phyloP scores from a whole-genome alignment of 2,113 vertebrate species.

The Pelecanus crispus region DNA sequence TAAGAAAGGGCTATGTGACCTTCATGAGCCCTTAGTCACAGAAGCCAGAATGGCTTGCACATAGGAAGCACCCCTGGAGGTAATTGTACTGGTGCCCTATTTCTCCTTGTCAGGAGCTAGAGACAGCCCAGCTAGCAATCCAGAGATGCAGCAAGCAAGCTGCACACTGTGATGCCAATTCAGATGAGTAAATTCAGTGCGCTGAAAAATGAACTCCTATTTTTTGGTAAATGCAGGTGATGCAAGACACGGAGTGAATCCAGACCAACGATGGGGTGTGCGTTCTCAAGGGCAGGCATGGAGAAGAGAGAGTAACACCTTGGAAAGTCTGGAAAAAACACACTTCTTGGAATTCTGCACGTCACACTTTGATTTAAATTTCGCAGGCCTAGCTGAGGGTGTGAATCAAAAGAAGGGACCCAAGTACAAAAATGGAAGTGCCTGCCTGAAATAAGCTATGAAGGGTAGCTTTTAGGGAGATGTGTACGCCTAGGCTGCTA shows the following conservation, averaged over 20 bases:
- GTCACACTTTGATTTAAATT: neutral
- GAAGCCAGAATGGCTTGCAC: neutral
- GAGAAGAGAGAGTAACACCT: neutral
- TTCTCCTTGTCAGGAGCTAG: constrained; percentile 21
- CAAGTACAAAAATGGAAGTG: neutral
- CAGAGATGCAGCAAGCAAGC: neutral
- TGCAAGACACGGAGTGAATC: neutral
- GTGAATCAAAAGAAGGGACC: neutral
- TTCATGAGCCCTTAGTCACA: neutral
- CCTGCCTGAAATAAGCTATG: neutral
- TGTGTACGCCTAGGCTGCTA: neutral
- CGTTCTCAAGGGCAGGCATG: neutral
- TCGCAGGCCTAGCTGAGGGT: neutral
- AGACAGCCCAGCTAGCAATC: neutral
- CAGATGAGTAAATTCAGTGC: neutral
- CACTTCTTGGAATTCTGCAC: neutral
- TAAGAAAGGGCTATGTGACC: neutral
- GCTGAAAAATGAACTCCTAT: neutral
- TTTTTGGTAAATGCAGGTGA: neutral
- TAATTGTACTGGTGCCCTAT: neutral
- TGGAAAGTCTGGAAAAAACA: neutral
- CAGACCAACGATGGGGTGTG: neutral
- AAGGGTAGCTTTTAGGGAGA: neutral
- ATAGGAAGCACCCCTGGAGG: neutral
- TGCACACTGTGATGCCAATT: neutral